Percentiles rank a stretch among this genome's conserved stretches.
Evolutionary conservation across 2,113 vertebrate genomes (phyloP).

Genomic region (Hystrix brachyura): DNA sequence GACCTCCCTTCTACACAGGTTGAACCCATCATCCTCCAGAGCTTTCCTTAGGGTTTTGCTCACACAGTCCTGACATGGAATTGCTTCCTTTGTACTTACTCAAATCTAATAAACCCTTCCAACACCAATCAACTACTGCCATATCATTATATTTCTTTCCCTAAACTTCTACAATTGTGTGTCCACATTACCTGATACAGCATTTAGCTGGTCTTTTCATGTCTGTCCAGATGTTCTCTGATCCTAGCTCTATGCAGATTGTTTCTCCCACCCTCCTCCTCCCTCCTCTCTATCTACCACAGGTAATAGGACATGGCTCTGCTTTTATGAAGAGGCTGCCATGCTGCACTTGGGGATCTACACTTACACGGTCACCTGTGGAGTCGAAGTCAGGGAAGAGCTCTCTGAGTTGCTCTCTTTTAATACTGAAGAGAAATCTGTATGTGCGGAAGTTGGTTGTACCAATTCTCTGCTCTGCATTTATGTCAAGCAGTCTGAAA

Average conservation of each 20-base stretch:
- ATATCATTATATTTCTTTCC: neutral
- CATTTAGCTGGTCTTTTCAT: neutral
- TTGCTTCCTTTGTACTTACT: neutral
- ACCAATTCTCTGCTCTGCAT: constrained; percentile 41
- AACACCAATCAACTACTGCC: neutral
- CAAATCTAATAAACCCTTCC: neutral
- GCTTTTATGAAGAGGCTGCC: neutral
- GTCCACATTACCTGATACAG: neutral
- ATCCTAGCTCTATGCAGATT: neutral
- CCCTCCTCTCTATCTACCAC: neutral
- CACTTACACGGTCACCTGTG: constrained; percentile 80
- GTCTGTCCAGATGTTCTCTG: neutral
- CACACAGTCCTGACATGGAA: neutral
- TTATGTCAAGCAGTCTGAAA: constrained; percentile 80
- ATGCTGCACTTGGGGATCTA: neutral
- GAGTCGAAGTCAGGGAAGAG: constrained; percentile 82
- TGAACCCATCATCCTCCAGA: neutral
- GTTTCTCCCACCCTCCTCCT: neutral
- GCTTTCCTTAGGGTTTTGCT: neutral
- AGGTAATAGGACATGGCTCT: no score
- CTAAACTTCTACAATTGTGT: neutral
- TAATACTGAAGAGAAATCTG: constrained; percentile 86
- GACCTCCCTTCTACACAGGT: neutral
- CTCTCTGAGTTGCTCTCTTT: constrained; percentile 73
- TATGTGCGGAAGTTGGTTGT: constrained; percentile 61